Evolutionary conservation across 1,140 invertebrate genomes (phyloP).

Genomic region (Dreissena polymorpha): DNA sequence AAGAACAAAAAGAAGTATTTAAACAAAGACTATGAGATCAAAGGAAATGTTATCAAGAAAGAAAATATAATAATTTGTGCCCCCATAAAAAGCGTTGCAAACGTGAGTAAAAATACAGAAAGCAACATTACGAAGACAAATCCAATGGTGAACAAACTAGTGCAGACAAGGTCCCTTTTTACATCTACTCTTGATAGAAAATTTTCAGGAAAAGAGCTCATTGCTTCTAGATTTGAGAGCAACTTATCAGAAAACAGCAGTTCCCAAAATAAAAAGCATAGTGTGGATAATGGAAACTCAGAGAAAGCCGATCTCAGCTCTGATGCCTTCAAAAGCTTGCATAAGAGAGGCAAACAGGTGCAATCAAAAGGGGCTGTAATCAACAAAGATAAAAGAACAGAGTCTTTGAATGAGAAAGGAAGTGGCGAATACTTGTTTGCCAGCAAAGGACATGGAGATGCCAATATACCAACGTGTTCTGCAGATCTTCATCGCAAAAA

Average conservation of each 20-base stretch:
- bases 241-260: not conserved
- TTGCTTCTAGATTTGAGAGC: not conserved
- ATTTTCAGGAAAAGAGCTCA: not conserved
- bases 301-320: too few species aligned
- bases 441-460: too few species aligned
- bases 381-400: too few species aligned
- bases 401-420: too few species aligned
- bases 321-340: too few species aligned
- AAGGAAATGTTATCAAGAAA: constrained; percentile 3
- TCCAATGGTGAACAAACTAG: not conserved
- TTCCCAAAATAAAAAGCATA: too few species aligned
- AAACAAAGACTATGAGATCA: not conserved
- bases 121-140: not conserved
- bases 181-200: not conserved
- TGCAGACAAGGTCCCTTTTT: not conserved
- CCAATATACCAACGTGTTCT: too few species aligned
- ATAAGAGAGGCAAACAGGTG: too few species aligned
- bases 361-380: too few species aligned
- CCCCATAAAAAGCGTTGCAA: not conserved
- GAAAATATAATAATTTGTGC: not conserved
- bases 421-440: too few species aligned
- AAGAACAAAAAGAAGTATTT: not conserved
- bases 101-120: not conserved
- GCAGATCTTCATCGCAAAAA: too few species aligned
- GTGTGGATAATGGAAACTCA: too few species aligned